Base-by-base conservation (phyloP, 1,140 invertebrate species). In the Dendroctonus valens region DNA sequence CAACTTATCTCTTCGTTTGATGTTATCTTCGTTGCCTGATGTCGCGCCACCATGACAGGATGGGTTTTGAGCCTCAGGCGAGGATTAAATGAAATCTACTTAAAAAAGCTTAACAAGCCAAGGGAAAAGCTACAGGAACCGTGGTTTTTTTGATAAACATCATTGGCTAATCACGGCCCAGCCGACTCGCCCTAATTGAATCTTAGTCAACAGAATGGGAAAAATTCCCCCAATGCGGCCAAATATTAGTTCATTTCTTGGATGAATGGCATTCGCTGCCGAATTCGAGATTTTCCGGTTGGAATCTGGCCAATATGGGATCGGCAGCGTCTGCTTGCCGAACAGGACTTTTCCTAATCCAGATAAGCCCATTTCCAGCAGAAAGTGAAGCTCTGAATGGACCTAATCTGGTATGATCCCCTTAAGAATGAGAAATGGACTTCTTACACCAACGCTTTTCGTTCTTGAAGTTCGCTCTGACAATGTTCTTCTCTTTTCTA, bases 1-100 rank as follows among this genome's bases (percentile, higher is more conserved):
- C 55, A 37, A 58, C 41, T 59, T 62, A 64, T 66, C 50, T 60
- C 44, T 59, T 53, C 41, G 44, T 66, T 66, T 44, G 57, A 66
- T 59, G n/a, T 26, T 66, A 59, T 60, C 64, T 66, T 51, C 41
- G 52, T 54, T n/a, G 44, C 53, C 42, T 49, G 52, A 59, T 59
- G 14, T 37, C 39, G 44, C 39, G 41, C 12, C 38, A 63, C 37
- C 42, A 51, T 63, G 51, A 26, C 41, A 37, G 6, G 40, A 12
- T 12, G 42, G n/a, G 42, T 26, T 26, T 26, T 26, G 26, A 26
- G 26, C 26, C 26, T 26, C 26, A 3, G 26, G 26, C 26, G 26
- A 26, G 26, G 26, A 26, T 26, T 26, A 26, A 26, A 26, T 26
- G 26, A 26, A 26, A 26, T 26, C 26, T 26, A 26, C 26, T 26